phyloP scores from a whole-genome alignment of 2,888 invertebrate genomes.

The Nasonovia ribisnigri region DNA sequence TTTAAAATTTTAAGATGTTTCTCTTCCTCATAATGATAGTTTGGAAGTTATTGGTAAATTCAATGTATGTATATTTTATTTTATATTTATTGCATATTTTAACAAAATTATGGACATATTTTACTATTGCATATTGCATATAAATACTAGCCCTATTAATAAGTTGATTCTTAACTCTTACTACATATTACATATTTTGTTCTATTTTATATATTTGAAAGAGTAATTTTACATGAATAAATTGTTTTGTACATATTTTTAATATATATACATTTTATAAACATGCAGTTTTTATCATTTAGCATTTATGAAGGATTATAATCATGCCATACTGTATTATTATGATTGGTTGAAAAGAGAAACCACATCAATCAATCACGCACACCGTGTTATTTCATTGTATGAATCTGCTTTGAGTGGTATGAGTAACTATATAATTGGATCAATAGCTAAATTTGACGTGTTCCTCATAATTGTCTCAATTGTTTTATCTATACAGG shows the following conservation, averaged over 20 bases:
- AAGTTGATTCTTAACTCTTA: neutral
- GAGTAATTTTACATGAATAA: neutral
- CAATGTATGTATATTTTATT: neutral
- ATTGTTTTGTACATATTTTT: neutral
- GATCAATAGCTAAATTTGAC: constrained; percentile 55
- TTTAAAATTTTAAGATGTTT: neutral
- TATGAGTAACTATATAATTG: constrained; percentile 44
- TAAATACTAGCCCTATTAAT: neutral
- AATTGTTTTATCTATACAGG: constrained; percentile 54
- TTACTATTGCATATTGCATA: neutral
- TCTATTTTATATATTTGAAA: neutral
- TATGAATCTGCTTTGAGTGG: constrained; percentile 48
- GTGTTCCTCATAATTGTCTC: constrained; percentile 53
- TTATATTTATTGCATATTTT: neutral
- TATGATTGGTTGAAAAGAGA: constrained; percentile 55
- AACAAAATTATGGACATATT: neutral
- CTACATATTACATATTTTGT: neutral
- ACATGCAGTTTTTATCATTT: neutral
- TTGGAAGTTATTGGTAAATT: neutral
- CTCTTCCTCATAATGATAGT: neutral
- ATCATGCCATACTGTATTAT: constrained; percentile 36
- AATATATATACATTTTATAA: neutral
- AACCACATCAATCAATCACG: neutral
- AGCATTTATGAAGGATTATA: constrained; percentile 34
- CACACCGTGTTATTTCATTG: neutral